Evolutionary conservation across 2,113 vertebrate species (phyloP).

Genomic region (Alces alces): DNA sequence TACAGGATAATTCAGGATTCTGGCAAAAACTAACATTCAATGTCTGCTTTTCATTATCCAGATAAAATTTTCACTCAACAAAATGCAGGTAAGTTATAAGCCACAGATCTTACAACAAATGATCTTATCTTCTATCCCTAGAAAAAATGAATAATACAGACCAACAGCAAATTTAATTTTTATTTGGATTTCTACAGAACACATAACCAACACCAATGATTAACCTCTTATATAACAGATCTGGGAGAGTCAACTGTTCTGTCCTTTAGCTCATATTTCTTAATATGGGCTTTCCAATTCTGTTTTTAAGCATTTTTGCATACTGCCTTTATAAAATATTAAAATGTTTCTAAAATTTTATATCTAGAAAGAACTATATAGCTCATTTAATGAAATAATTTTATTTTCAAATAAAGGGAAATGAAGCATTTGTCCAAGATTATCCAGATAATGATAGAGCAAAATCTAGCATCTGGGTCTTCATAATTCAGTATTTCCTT

Average conservation of each 20-base stretch:
- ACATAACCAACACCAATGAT: neutral
- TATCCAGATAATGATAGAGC: neutral
- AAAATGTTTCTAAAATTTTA: neutral
- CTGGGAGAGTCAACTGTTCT: neutral
- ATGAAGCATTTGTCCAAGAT: neutral
- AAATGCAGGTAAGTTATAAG: neutral
- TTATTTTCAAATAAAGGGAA: conserved; percentile 3
- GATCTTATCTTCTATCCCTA: neutral
- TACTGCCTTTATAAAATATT: neutral
- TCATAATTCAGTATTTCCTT: neutral
- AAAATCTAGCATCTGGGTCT: neutral
- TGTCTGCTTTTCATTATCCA: neutral
- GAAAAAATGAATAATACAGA: neutral
- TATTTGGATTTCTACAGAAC: neutral
- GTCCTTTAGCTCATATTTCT: neutral
- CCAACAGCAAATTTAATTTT: neutral
- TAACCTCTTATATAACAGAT: neutral
- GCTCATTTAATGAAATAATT: neutral
- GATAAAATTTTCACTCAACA: neutral
- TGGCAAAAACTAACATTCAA: neutral
- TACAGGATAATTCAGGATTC: neutral
- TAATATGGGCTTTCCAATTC: neutral
- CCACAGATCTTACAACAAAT: neutral
- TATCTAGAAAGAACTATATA: neutral
- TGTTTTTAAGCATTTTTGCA: neutral